phyloP scores from a whole-genome alignment of 2,113 vertebrate species.

The Carollia perspicillata region DNA sequence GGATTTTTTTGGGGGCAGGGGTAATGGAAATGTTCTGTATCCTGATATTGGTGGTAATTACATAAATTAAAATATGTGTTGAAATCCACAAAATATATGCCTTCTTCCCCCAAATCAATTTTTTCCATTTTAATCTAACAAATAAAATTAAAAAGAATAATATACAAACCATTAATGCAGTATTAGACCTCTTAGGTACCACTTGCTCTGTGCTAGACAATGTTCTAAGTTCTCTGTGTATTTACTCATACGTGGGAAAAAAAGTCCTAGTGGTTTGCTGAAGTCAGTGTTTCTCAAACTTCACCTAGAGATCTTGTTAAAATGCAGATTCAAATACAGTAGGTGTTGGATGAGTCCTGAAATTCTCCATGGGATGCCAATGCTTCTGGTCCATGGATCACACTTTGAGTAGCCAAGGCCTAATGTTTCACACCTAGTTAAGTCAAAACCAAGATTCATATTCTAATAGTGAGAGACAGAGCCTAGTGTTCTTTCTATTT shows the following conservation, averaged over 20 bases:
- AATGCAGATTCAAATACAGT: background rate
- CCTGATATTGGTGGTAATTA: background rate
- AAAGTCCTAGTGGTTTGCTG: conserved; percentile 1
- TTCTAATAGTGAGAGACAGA: background rate
- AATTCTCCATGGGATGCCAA: background rate
- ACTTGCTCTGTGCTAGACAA: background rate
- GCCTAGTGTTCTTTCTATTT: conserved; percentile 3
- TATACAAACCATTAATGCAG: background rate
- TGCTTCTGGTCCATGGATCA: background rate
- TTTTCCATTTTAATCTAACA: background rate
- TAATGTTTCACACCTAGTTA: background rate
- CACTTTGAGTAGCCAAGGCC: background rate
- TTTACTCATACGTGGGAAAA: background rate
- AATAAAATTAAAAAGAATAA: background rate
- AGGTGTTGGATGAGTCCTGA: background rate
- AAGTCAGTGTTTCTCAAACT: background rate
- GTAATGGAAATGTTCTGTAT: background rate
- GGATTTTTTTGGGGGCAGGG: background rate
- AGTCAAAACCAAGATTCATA: conserved; percentile 7
- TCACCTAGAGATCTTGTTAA: conserved; percentile 16
- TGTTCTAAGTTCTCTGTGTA: background rate
- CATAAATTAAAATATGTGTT: background rate
- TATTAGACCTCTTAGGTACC: background rate
- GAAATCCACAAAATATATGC: conserved; percentile 8
- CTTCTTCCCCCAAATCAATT: background rate